These are phyloP conservation scores for Cyclina sinensis DNA, from an alignment of 1,140 invertebrate genomes.

Conservation along the genomic window DNA sequence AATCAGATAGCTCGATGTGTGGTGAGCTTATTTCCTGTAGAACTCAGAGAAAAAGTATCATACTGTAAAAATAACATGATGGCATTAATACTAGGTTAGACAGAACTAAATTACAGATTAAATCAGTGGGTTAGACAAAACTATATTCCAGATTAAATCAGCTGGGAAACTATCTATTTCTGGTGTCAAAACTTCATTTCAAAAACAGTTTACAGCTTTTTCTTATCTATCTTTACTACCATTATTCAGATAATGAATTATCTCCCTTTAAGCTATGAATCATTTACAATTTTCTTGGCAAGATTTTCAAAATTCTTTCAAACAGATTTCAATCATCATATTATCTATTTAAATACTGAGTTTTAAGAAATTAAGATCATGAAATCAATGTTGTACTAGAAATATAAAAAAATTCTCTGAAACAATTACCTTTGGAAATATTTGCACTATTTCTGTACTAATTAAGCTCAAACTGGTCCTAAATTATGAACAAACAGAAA, in stretches of 20 bases:
- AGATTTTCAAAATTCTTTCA: background rate
- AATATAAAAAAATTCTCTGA: too few species aligned
- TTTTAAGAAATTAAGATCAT: too few species aligned
- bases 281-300: background rate
- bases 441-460: too few species aligned
- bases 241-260: conserved; percentile 25
- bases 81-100: background rate
- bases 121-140: conserved; percentile 6
- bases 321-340: too few species aligned
- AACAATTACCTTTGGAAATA: too few species aligned
- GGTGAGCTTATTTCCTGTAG: background rate
- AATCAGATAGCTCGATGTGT: too few species aligned
- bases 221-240: background rate
- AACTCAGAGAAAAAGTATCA: background rate
- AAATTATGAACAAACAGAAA: too few species aligned
- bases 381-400: too few species aligned
- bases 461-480: too few species aligned
- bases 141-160: conserved; percentile 1
- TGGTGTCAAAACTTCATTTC: conserved; percentile 28
- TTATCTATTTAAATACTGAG: too few species aligned
- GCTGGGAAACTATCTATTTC: conserved; percentile 24
- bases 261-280: conserved; percentile 32
- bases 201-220: background rate
- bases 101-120: background rate
- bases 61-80: background rate